Evolutionary conservation across 2,113 vertebrate genomes (phyloP), one percentile per base, ranked within the genome.

Genomic region (Candoia aspera): DNA sequence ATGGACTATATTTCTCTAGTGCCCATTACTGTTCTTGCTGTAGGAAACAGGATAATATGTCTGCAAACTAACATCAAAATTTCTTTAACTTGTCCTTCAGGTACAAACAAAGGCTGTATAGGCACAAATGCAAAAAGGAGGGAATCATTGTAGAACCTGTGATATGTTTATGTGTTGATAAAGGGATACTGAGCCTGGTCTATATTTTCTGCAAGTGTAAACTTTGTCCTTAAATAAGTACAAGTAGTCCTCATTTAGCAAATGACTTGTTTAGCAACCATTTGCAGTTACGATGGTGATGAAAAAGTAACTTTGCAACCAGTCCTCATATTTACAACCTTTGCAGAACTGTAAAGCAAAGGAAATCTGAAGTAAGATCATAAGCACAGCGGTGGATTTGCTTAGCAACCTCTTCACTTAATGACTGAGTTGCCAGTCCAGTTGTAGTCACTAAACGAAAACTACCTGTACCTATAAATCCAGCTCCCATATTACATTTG

Each of bases 1-100:
- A 54, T 92, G 94, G 94, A 1, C 21, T 96, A 93, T 93, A 93
- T 93, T 0, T 29, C 58, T 88, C 55, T 59, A 37, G 33, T 83
- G 64, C 62, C 23, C 46, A 4, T 62, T 55, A 17, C 53, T 26
- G 59, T 42, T 23, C 91, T 86, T 89, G 23, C 15, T 79, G 37
- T 79, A 79, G 73, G 73, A 79, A 79, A 79, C 33, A 42, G 73
- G 17, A 37, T 33, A 79, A 42, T 79, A 21, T 42, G 33, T 79
- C 37, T 15, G 73, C 33, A 79, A 42, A 79, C 73, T 79, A 79
- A 79, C 17, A 2, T 79, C 19, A 79, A 79, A 21, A 9, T 79
- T 79, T 79, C 33, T 42, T 42, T 21, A 79, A 79, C 8, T 42
- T 9, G 17, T 79, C 33, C 8, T 79, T 42, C 21, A 79, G 37